Base-by-base conservation (phyloP, 2,113 vertebrate species). In the Chelonoidis abingdonii region DNA sequence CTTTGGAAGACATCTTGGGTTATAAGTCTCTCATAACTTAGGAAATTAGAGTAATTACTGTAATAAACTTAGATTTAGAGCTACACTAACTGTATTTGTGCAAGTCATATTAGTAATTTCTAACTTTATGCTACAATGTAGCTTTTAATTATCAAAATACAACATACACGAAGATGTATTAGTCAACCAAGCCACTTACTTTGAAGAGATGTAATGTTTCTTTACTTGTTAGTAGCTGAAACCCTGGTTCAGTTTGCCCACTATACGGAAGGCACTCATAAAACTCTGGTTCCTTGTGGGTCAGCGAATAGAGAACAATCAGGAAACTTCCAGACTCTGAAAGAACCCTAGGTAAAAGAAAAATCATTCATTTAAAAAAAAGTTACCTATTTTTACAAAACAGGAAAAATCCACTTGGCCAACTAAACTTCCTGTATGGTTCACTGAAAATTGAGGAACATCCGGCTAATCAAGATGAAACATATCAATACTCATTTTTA, bases 231-330 rank as follows among this genome's bases (percentile, higher is more conserved):
- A 99, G 97, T 86, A 99, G 98, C 97, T 99, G 99, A 98, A 98
- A 99, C 7, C 96, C 98, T 95, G 99, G 96, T 57, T 98, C 98
- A 94, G 90, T 82, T 47, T 94, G 97, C n/a, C 98, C 96, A 12
- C 91, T 95, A 91, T 95, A 98, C 2, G 96, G 98, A 83, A 98
- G 89, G 27, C 99, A 99, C 96, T 99, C 98, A 96, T 99, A 99
- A 97, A 99, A 99, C 94, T 99, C 99, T 10, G 99, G 99, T 62
- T 99, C 98, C 93, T 98, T 98, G 98, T 99, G 99, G 14, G 99
- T 99, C 94, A 99, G 84, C 1, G 98, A 98, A 96, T 99, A 99
- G 76, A 99, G 97, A 75, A 99, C 98, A 59, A 99, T 94, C 91
- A 99, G 98, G 96, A 99, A 99, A 29, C 98, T 95, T 16, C 98